Evolutionary conservation across 2,797 vertebrate genomes (phyloP), one percentile per base, ranked within the genome.

Genomic region (Enteromius trimaculatus): DNA sequence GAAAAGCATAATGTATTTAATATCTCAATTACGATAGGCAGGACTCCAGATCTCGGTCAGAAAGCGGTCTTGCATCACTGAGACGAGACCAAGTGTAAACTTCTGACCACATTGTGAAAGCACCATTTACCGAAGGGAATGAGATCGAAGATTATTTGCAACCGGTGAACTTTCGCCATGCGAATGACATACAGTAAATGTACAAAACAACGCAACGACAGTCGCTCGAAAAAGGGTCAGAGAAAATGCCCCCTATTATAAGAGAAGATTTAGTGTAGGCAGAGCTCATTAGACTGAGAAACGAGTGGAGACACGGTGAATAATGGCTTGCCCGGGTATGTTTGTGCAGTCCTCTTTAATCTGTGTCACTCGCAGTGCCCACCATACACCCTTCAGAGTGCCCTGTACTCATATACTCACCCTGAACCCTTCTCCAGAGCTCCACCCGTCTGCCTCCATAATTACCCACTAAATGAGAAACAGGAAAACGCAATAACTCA

Each of bases 391-490:
- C 60, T 51, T 65, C 44, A 31, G 44, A 26, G 66, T 62, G 75
- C 74, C 69, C 55, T 58, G n/a, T 4, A 9, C 74, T 77, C 78
- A 39, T n/a, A 55, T 21, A 55, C 37, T n/a, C 65, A 1, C 44
- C 77, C 62, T 74, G 26, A 66, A 72, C 79, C 65, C 58, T 77
- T 39, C 64, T 55, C 37, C 47, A 17, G 14, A 47, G 37, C 55
- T 42, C 80, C 79, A 16, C 83, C 39, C 74, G 34, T 70, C 39
- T 7, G 60, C 64, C 49, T 44, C 51, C 69, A 85, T 90, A 90
- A 92, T 89, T 90, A 95, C 93, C 89, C 92, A 87, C 58, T 68
- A 92, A 90, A 95, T 94, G 91, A 94, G 90, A 91, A 89, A 88
- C 90, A 94, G 90, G 93, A 92, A 93, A 90, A 86, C 77, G 87